Base-by-base conservation (phyloP, 2,797 vertebrate genomes). In the Sebastes diaconus region DNA sequence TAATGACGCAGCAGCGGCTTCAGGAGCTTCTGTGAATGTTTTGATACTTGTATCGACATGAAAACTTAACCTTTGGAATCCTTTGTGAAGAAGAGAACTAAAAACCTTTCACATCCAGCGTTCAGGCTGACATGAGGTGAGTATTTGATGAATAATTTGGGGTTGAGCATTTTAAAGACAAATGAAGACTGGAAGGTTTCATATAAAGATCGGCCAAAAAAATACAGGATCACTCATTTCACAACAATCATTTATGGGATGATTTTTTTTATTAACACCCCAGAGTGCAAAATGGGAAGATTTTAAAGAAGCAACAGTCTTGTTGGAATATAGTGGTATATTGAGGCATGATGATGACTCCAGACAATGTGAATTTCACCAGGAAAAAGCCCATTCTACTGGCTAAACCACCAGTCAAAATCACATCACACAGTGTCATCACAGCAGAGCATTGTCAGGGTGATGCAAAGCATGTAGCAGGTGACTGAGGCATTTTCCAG, bases 401-500 rank as follows among this genome's bases (percentile, higher is more conserved):
- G 63, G 34, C 55, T 57, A 68, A 80, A 77, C 36, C 61, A 79
- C 36, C 79, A 46, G 70, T 73, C 75, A 79, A 55, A 66, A 65
- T 18, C 50, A 50, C 75, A 59, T 68, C 54, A 34, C 72, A 42
- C 27, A 5, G 24, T 54, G 63, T 46, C 78, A 78, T 63, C 59
- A 24, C 16, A 61, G 57, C 58, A 2, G 10, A 24, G 73, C 55
- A 42, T 75, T 81, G 75, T 89, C 50, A 57, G 16, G 59, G 20
- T 42, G 81, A 86, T 77, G 75, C 79, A 74, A 84, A 81, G 65
- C 52, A 71, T 70, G 77, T 25, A 71, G 84, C 86, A 81, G 88
- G 90, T 73, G 80, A 83, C 75, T 76, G 57, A 81, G 78, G 82
- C 82, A 57, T 78, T 82, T 84, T 87, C 90, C 75, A 36, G 69